These are phyloP conservation scores for Ameiurus melas DNA, from an alignment of 2,113 vertebrate genomes.

Conservation along the genomic window DNA sequence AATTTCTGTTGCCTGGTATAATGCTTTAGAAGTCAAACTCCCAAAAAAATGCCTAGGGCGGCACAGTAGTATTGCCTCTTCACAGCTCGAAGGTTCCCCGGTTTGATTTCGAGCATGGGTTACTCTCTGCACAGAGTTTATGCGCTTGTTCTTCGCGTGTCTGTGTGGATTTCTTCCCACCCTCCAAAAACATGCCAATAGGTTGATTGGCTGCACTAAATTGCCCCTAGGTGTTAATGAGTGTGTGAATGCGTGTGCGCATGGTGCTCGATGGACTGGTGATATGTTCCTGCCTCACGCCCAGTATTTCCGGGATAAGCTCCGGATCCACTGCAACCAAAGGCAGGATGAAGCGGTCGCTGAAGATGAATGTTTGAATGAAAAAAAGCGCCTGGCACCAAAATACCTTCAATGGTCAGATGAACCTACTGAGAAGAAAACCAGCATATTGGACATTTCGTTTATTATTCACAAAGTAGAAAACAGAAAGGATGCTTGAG, in stretches of 20 bases:
- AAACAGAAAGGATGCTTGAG: not conserved
- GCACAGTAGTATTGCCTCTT: not conserved
- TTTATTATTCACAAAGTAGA: not conserved
- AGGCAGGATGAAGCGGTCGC: not conserved
- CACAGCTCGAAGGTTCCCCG: not conserved
- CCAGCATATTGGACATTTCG: not conserved
- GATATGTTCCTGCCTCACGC: not conserved
- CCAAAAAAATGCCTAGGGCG: not conserved
- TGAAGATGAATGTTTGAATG: not conserved
- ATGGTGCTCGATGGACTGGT: not conserved
- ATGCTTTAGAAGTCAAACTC: constrained; percentile 13
- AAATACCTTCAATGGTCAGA: constrained; percentile 11
- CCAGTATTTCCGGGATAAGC: not conserved
- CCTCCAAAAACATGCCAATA: not conserved
- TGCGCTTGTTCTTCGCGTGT: not conserved
- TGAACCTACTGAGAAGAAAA: constrained; percentile 22
- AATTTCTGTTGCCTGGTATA: not conserved
- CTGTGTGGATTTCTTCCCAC: not conserved
- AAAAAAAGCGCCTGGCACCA: not conserved
- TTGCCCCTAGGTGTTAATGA: not conserved
- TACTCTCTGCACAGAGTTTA: not conserved
- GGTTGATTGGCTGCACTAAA: constrained; percentile 5
- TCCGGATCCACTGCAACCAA: not conserved
- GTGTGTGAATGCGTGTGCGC: not conserved
- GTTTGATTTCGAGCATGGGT: constrained; percentile 6